Base-by-base conservation (phyloP, 2,888 invertebrate genomes). In the Papilio elwesi region DNA sequence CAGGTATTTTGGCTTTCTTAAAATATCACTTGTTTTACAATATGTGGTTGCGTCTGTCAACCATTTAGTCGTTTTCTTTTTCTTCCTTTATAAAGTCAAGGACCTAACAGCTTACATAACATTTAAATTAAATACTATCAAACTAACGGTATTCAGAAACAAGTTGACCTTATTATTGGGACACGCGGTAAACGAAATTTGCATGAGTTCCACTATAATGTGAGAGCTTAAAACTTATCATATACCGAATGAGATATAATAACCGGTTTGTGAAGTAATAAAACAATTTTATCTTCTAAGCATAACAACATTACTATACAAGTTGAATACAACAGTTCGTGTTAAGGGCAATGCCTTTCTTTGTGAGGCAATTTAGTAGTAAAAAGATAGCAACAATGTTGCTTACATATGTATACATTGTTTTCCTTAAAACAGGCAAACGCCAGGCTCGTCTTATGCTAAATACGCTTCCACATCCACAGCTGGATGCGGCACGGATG, bases 281-380 rank as follows among this genome's bases (percentile, higher is more conserved):
- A 53, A 26, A 55, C 26, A 57, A 36, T 36, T 57, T 57, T 57
- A 57, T 57, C 7, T 36, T 57, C 26, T 57, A 57, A 57, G 12
- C 26, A 57, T 57, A 57, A 36, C 12, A 53, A 49, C 11, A 9
- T 49, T 48, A 48, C 8, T 11, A 26, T 26, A 26, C 26, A 26
- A 49, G 13, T 49, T 12, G 11, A 12, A 48, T 48, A 12, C 48
- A 48, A 48, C 0, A 3, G 48, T 48, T 4, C 12, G 12, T 12
- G 49, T 49, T 12, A 49, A 26, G 4, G 26, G 26, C 26, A 26
- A 2, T 26, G 26, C 26, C 2, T 0, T 6, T 12, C 4, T 11
- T 49, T 49, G 11, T 11, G 11, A 49, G 49, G 49, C 11, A 11
- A 49, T 12, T 49, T 11, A 11, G 6, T 49, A 4, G 12, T 26